phyloP scores from a whole-genome alignment of 2,888 invertebrate genomes.

The Drosophila ochracea region DNA sequence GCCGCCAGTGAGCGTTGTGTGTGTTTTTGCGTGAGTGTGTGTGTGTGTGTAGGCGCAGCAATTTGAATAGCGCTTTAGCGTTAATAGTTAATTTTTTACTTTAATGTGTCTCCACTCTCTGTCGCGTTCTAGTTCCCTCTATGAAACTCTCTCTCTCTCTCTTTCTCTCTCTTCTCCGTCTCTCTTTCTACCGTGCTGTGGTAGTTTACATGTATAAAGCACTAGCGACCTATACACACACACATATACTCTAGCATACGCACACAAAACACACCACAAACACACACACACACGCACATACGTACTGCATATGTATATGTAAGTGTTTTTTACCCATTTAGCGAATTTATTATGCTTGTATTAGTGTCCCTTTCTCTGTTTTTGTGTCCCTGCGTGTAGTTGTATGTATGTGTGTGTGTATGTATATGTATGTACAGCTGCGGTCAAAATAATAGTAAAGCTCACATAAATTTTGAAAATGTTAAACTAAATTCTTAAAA shows the following conservation, averaged over 20 bases:
- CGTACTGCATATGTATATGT: conserved; percentile 34
- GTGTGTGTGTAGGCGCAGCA: conserved; percentile 58
- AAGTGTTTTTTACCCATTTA: conserved; percentile 74
- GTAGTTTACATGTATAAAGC: conserved; percentile 20
- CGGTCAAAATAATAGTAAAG: neutral
- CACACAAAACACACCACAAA: conserved; percentile 12
- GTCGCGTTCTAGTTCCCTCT: neutral
- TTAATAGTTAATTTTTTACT: conserved; percentile 74
- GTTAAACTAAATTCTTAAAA: neutral
- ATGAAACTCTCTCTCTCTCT: neutral
- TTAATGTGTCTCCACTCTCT: conserved; percentile 18
- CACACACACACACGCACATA: conserved; percentile 1
- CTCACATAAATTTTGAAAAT: neutral
- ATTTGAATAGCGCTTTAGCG: conserved; percentile 76
- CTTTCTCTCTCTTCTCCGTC: neutral
- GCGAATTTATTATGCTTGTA: conserved; percentile 72
- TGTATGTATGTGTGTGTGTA: conserved; percentile 24
- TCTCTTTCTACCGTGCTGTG: conserved; percentile 14
- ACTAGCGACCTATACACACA: conserved; percentile 10
- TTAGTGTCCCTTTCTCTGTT: conserved; percentile 56
- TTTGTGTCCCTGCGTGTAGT: conserved; percentile 41
- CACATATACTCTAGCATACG: conserved; percentile 5
- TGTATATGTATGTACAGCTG: neutral
- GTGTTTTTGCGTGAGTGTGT: neutral
- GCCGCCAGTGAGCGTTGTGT: neutral